These are phyloP conservation scores for Pseudomugil gertrudae DNA, from an alignment of 2,797 vertebrate genomes.

Conservation along the genomic window DNA sequence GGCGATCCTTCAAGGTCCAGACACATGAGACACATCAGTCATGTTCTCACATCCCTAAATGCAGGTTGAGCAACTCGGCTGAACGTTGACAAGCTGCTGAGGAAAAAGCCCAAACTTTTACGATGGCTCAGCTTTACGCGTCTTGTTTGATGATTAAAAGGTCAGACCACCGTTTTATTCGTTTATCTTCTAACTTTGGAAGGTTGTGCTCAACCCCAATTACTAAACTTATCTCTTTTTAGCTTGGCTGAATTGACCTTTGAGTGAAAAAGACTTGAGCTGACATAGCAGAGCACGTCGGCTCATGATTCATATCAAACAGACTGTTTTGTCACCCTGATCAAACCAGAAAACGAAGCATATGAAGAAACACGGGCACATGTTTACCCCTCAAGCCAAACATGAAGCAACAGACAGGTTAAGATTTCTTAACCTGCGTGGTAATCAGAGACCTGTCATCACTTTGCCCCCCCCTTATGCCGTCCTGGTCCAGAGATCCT, in stretches of 20 bases:
- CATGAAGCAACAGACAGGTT: constrained; percentile 28
- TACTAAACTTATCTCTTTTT: background rate
- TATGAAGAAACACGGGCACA: constrained; percentile 11
- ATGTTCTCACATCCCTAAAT: constrained; percentile 17
- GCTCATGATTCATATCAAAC: background rate
- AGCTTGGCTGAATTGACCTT: background rate
- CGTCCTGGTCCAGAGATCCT: constrained; percentile 16
- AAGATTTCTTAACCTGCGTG: constrained; percentile 41
- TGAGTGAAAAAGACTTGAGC: background rate
- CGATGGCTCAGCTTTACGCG: background rate
- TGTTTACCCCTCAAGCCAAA: constrained; percentile 41
- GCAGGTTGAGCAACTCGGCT: constrained; percentile 11
- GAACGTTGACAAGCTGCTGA: background rate
- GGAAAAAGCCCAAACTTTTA: background rate
- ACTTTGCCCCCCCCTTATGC: background rate
- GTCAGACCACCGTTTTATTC: background rate
- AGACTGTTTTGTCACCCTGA: background rate
- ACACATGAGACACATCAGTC: constrained; percentile 12
- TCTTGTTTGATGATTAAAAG: background rate
- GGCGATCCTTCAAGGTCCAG: constrained; percentile 5
- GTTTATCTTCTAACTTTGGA: background rate
- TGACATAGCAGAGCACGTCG: background rate
- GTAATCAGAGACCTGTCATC: constrained; percentile 48
- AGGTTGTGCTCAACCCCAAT: background rate
- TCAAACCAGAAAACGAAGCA: background rate